Percentiles rank a stretch among this genome's conserved stretches.
Evolutionary conservation across 2,113 vertebrate genomes (phyloP).

Genomic region (Lethenteron reissneri): DNA sequence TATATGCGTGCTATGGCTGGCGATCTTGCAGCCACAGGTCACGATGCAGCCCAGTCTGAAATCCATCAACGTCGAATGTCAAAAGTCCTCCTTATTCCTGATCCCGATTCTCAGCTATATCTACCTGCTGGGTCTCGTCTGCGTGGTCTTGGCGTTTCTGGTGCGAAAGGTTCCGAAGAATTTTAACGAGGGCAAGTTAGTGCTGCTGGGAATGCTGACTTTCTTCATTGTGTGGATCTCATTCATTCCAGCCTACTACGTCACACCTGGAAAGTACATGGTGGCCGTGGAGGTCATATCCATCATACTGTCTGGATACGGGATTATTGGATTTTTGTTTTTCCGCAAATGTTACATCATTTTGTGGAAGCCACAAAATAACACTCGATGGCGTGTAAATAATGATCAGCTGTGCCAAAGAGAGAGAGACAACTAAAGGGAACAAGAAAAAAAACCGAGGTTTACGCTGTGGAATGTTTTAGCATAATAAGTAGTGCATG

Average conservation of each 20-base stretch:
- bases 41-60: background rate
- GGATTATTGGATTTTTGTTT: background rate
- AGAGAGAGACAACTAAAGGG: too few relatives aligned
- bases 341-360: conserved; percentile 8
- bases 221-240: conserved; percentile 7
- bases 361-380: conserved; percentile 3
- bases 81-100: background rate
- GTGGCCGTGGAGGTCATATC: background rate
- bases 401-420: background rate
- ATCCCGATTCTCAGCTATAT: background rate
- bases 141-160: background rate
- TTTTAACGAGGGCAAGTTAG: conserved; percentile 5
- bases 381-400: background rate
- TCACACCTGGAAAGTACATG: background rate
- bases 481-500: too few relatives aligned
- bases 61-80: background rate
- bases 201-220: conserved; percentile 1
- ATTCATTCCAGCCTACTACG: background rate
- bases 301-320: conserved; percentile 3
- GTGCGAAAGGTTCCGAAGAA: conserved; percentile 5
- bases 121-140: background rate
- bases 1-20: conserved; percentile 4
- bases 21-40: background rate
- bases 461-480: too few relatives aligned
- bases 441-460: too few relatives aligned